Evolutionary conservation across 2,113 vertebrate species (phyloP), one percentile per base, ranked within the genome.

Genomic region (Etia nguti): DNA sequence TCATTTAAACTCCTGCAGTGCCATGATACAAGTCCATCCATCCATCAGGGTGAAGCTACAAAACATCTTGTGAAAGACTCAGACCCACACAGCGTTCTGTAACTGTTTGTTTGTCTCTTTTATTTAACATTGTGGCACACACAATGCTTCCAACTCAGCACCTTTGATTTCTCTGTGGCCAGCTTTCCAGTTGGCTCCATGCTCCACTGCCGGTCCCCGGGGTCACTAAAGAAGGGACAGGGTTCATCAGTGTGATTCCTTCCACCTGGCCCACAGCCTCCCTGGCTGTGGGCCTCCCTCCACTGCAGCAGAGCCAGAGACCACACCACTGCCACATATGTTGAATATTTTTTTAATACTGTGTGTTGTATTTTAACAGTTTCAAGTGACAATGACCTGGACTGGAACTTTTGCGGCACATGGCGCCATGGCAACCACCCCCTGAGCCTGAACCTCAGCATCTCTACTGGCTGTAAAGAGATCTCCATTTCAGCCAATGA

Each of bases 371-470:
- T 81, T 68, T 73, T 22, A 26, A 50, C 79, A 96, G 94, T 73
- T 62, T 88, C 77, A 3, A 15, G 84, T 52, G 13, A 95, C 29
- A 88, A 60, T 7, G 93, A 95, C 86, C 59, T 41, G 31, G 68
- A 89, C 70, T 87, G 93, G 81, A 20, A 5, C 7, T 96, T 96
- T 75, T 96, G 96, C 8, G 96, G 96, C 55, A 93, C 6, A 2
- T 97, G 96, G 96, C 81, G 0, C 6, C 96, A 96, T 6, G 82
- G 55, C 43, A 52, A 3, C 0, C 4, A 1, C 16, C 0, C 16
- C 2, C 85, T 68, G 59, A 88, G 8, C 5, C 85, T 97, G 77
- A 52, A 3, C 3, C 31, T 91, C 59, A n/a, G 86, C 81, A 26
- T 97, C 16, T 87, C 80, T 3, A 5, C 29, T 1, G 96, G 96